These are phyloP conservation scores for Geophilus truncorum DNA, from an alignment of 2,888 invertebrate genomes.

Conservation along the genomic window DNA sequence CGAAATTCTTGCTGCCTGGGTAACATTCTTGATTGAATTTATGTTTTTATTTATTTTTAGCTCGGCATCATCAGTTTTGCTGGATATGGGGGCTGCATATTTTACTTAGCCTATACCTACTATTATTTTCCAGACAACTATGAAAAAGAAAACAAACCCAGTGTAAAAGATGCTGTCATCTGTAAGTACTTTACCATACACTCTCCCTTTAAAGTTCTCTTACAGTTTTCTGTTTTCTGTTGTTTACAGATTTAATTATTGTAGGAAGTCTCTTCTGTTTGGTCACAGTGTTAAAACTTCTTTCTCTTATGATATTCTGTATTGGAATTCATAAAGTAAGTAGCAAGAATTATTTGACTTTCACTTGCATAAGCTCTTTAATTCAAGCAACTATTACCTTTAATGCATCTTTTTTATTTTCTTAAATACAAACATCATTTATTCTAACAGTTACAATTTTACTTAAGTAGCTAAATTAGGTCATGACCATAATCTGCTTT, in stretches of 20 bases:
- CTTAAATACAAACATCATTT: too few species aligned
- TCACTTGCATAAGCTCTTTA: too few species aligned
- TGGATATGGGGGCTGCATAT: neutral
- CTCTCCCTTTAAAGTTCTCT: neutral
- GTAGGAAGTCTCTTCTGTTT: neutral
- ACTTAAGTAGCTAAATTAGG: neutral
- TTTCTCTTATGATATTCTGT: neutral
- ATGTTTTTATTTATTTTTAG: constrained; percentile 10
- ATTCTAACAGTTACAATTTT: too few species aligned
- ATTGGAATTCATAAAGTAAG: constrained; percentile 1
- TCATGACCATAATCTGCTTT: neutral
- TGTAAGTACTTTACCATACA: too few species aligned
- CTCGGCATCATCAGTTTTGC: neutral
- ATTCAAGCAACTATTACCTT: too few species aligned
- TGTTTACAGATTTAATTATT: neutral
- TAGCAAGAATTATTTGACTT: neutral
- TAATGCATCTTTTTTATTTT: too few species aligned
- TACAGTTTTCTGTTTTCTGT: neutral
- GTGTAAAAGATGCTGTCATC: neutral
- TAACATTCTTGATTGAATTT: neutral
- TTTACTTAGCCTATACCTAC: neutral
- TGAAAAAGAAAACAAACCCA: neutral
- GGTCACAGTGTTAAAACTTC: neutral
- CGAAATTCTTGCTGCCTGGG: neutral
- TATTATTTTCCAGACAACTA: neutral